Evolutionary conservation across 2,888 invertebrate genomes (phyloP).

Genomic region (Pandemis heparana): DNA sequence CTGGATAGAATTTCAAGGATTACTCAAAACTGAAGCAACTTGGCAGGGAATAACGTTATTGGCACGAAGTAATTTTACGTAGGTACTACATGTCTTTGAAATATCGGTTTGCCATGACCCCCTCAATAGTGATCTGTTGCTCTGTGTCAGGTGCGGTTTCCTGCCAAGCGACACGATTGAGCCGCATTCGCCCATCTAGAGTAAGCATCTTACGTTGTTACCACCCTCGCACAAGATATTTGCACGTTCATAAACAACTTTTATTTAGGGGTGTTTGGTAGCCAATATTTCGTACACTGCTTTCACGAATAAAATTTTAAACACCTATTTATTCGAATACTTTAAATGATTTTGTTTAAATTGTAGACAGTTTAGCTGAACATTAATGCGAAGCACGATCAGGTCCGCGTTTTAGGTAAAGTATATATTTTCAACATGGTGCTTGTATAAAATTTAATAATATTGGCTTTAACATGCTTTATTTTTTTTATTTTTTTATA

Average conservation of each 20-base stretch:
- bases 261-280: not conserved
- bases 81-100: not conserved
- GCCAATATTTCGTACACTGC: not conserved
- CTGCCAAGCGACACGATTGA: constrained; percentile 83
- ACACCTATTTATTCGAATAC: no score
- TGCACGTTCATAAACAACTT: constrained; percentile 43
- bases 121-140: constrained; percentile 48
- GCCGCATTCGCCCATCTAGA: constrained; percentile 83
- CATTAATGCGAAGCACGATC: not conserved
- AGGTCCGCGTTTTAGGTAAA: not conserved
- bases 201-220: constrained; percentile 72
- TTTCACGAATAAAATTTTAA: not conserved
- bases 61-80: constrained; percentile 7
- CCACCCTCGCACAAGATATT: constrained; percentile 55
- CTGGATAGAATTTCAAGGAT: not conserved
- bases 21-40: not conserved
- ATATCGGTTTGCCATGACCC: not conserved
- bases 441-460: not conserved
- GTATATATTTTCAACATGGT: no score
- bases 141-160: constrained; percentile 83
- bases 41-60: constrained; percentile 18
- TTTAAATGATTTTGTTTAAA: no score
- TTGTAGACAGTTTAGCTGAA: no score
- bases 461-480: constrained; percentile 2
- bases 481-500: no score